phyloP scores from a whole-genome alignment of 2,113 vertebrate genomes.

The Zosterops borbonicus region DNA sequence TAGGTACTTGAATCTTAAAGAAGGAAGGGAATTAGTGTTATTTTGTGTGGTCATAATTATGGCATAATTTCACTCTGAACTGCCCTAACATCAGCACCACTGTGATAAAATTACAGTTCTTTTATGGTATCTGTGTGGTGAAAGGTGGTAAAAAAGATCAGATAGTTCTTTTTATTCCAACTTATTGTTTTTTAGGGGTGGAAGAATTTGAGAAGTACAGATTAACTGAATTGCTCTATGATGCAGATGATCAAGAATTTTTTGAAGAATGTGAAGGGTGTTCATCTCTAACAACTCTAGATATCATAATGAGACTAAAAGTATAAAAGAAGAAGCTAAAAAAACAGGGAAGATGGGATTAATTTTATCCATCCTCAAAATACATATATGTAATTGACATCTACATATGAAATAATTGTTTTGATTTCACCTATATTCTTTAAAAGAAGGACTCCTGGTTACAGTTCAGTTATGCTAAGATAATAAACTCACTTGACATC shows the following conservation, averaged over 20 bases:
- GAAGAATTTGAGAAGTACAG: not conserved
- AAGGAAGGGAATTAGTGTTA: not conserved
- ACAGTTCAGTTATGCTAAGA: not conserved
- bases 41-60: not conserved
- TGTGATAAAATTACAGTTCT: not conserved
- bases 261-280: not conserved
- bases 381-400: not conserved
- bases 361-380: not conserved
- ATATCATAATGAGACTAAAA: not conserved
- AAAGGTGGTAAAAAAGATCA: not conserved
- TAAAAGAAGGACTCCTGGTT: not conserved
- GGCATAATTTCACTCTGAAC: not conserved
- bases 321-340: not conserved
- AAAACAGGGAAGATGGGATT: not conserved
- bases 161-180: not conserved
- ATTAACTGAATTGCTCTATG: not conserved
- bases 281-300: not conserved
- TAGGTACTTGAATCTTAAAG: slow-evolving; percentile 5
- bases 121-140: not conserved
- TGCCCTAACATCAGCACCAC: not conserved
- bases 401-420: not conserved
- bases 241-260: not conserved
- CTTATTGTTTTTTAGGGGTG: not conserved
- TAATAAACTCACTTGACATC: not conserved
- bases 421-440: not conserved